phyloP scores from a whole-genome alignment of 1,140 invertebrate species.

The Aphelinus certus region DNA sequence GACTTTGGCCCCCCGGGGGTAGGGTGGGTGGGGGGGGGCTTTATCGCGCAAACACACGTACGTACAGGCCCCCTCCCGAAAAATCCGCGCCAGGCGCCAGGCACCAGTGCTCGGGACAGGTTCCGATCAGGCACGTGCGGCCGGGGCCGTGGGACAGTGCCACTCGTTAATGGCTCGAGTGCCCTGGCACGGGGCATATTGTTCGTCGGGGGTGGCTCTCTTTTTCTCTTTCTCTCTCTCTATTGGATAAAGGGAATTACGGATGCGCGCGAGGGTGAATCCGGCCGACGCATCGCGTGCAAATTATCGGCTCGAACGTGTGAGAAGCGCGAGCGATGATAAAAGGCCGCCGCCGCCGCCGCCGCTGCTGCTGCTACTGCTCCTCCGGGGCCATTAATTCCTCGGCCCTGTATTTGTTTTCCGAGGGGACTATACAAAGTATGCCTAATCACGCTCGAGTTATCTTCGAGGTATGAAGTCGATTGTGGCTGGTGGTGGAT shows the following conservation, averaged over 20 bases:
- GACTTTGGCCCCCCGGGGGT: not conserved
- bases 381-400: not conserved
- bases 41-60: conserved; percentile 18
- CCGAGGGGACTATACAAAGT: too few relatives aligned
- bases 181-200: conserved; percentile 62
- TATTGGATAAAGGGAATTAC: not conserved
- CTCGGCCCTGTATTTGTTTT: too few relatives aligned
- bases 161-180: conserved; percentile 47
- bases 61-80: conserved; percentile 16
- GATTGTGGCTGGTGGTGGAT: too few relatives aligned
- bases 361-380: not conserved
- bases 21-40: not conserved
- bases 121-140: conserved; percentile 55
- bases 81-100: conserved; percentile 32
- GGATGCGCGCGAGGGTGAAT: conserved; percentile 1
- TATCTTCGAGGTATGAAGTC: too few relatives aligned
- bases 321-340: too few relatives aligned
- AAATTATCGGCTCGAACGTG: conserved; percentile 10
- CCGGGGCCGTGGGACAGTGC: conserved; percentile 56
- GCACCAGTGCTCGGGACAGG: conserved; percentile 56
- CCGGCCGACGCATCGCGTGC: not conserved
- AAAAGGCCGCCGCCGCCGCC: too few relatives aligned
- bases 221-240: not conserved
- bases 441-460: too few relatives aligned
- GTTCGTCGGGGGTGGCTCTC: conserved; percentile 15